Evolutionary conservation across 2,113 vertebrate genomes (phyloP), one percentile per base, ranked within the genome.

Genomic region (Baryphthengus martii): DNA sequence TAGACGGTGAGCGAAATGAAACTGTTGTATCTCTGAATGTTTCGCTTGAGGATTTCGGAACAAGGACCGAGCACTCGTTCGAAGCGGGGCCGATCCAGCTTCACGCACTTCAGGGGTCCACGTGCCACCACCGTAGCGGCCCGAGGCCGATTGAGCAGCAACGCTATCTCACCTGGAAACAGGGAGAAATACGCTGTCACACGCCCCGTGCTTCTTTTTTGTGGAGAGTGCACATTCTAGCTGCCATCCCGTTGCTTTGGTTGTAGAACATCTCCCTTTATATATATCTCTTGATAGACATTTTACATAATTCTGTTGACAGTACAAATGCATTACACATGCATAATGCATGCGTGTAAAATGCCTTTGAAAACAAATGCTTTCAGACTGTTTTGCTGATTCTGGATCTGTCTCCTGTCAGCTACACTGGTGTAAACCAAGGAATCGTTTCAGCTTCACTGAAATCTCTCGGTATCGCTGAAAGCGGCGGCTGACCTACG

Each of bases 1-100:
- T 98, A 99, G 97, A 99, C 99, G 0, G 99, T 99, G 89, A 99
- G 99, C 5, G 99, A 99, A 96, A 99, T 99, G 98, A 99, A 99
- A 95, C 99, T 99, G 98, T 99, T 99, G 98, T 99, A 99, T 97
- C 99, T 99, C 98, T 99, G 99, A 95, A 99, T 99, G 98, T 99
- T 99, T 66, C 99, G 98, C 98, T 99, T 99, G 79, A 99, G 99
- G 97, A 99, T 99, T 94, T 99, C 99, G 0, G 99, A 99, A 95
- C 99, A 99, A 28, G 99, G 99, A 8, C 99, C 99, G 5, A 99
- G 98, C 91, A 99, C 99, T 0, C 99, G 98, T 91, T 99, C 99
- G 5, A 99, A 99, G 95, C 99, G 99, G 17, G 99, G 99, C 85
- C 99, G 97, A 94, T 99, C 99, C 98, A 99, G 98, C 98, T 99